Base-by-base conservation (phyloP, 2,797 vertebrate genomes). In the Myotis vivesi region DNA sequence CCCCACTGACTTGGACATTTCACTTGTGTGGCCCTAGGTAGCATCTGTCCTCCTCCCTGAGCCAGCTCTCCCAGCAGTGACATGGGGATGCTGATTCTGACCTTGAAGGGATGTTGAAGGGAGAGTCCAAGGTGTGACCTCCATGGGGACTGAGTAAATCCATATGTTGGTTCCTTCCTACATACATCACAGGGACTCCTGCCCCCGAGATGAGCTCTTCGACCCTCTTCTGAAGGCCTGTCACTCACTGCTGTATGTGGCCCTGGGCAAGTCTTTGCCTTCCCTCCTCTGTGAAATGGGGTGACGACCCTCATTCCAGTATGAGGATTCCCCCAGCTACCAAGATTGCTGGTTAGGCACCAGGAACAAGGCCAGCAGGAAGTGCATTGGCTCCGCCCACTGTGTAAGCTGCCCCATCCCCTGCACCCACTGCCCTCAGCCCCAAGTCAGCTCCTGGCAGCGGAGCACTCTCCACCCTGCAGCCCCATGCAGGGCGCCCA, bases 381-480 rank as follows among this genome's bases (percentile, higher is more conserved):
- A 64, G 33, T 85, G 64, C 49, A 62, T 73, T 46, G 84, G 44
- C 71, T 62, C 17, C 59, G 36, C 81, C 49, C 73, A 8, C 13
- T 2, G 2, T 38, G 3, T 33, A 28, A 36, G 11, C 49, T 69
- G 79, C 53, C 44, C 28, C 55, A 49, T 22, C 6, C 30, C 36
- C 68, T 7, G 0, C 9, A 15, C 59, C 30, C 25, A n/a, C 46
- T 51, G 0, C 2, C 0, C n/a, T 72, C 20, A 92, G 23, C 72
- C 33, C 96, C 81, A 85, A 94, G 86, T 88, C 44, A 30, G 23
- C 44, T 68, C 87, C 94, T 90, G 36, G 25, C 95, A 93, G 90
- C 96, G 95, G 90, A 97, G 92, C 90, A 55, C 97, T 97, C 96
- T 95, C 97, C 73, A 92, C 95, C 87, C 19, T 17, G 55, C 41